Conservation (phyloP, 2,797 vertebrate genomes). For the Scarus forsteni region DNA sequence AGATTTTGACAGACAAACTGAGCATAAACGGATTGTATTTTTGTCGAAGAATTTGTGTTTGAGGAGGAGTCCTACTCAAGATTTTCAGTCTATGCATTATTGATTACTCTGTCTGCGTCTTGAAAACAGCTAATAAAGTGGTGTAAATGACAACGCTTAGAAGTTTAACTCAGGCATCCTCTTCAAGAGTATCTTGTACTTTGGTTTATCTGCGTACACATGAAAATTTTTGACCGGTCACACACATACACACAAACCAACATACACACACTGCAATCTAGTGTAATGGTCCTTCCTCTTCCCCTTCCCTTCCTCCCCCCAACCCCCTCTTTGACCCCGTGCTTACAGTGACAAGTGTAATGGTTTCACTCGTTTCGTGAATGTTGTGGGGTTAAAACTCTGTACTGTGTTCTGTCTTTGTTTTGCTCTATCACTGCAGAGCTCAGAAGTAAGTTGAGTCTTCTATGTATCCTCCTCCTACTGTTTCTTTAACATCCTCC, state of each 20-base stretch:
- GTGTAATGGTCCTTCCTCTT: constrained; percentile 64
- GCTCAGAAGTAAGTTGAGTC: constrained; percentile 97
- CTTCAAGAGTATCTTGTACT: constrained; percentile 30
- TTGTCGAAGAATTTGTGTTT: background rate
- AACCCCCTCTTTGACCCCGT: constrained; percentile 67
- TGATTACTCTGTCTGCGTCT: constrained; percentile 19
- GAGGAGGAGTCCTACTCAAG: background rate
- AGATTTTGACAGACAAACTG: background rate
- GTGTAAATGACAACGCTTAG: constrained; percentile 38
- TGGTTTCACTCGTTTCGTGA: constrained; percentile 83
- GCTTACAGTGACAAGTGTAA: constrained; percentile 79
- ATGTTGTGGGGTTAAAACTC: constrained; percentile 88
- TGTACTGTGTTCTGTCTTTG: constrained; percentile 92
- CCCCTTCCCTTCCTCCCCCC: constrained; percentile 48
- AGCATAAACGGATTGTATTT: background rate
- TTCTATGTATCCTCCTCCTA: constrained; percentile 84
- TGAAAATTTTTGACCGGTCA: constrained; percentile 23
- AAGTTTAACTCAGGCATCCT: constrained; percentile 30
- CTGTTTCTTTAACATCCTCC: constrained; percentile 76
- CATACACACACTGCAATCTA: constrained; percentile 51
- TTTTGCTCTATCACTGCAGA: constrained; percentile 91
- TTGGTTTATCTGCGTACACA: constrained; percentile 50
- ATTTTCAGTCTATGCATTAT: constrained; percentile 16
- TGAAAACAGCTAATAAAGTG: constrained; percentile 16
- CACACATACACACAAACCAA: constrained; percentile 18